Evolutionary conservation across 2,888 invertebrate species (phyloP), one percentile per base, ranked within the genome.

Genomic region (Mactromeris polynyma): DNA sequence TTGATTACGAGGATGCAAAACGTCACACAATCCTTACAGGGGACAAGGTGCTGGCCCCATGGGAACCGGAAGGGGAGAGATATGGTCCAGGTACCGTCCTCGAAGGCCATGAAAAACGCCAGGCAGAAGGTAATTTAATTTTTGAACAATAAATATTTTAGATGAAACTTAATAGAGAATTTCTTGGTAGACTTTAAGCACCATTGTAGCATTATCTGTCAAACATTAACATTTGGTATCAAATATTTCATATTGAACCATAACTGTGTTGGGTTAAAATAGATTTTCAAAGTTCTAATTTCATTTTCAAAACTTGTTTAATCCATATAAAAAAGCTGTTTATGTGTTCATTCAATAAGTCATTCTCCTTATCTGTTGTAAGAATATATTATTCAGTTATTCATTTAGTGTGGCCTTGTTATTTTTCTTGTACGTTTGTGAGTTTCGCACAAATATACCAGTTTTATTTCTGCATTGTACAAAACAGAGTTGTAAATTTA

Each of bases 31-130:
- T 96, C 26, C 89, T 95, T 42, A 93, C 94, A 7, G 96, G 95
- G 2, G 96, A 97, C 90, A 94, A 94, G 86, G 96, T 96, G 6
- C 88, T 96, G 78, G 96, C 96, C 7, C 96, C 96, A 0, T 95
- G 95, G 95, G 95, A 96, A 86, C 95, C 95, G 40, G 95, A 95
- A 42, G 95, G 96, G 1, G 96, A 96, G 86, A 91, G 95, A 69
- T 96, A 94, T 88, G 95, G 94, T 19, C 96, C 96, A 7, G 96
- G 96, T 7, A 94, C 94, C 26, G 96, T 96, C 78, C 94, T 96
- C 33, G 95, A 96, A 80, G 96, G 96, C 2, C 95, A 96, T 86
- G 96, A 96, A 91, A 95, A 94, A 88, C 90, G 95, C 38, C 91
- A 93, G 3, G 93, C 94, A 26, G 92, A 93, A 78, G 95, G 95